Conservation (phyloP, 2,888 invertebrate species). For the Tenthredo livida region DNA sequence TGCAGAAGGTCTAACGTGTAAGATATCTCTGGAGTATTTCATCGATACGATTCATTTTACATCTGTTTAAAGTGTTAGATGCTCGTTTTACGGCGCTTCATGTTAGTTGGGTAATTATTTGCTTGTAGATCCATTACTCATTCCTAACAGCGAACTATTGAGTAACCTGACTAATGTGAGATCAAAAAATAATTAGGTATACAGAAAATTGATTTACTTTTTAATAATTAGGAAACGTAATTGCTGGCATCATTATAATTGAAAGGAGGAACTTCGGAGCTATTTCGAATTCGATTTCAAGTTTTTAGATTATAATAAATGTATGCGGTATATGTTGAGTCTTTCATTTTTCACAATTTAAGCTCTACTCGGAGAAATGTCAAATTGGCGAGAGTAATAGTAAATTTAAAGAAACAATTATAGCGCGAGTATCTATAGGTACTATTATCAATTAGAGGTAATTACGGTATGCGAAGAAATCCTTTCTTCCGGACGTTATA, state of each 20-base stretch:
- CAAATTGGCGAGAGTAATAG: background rate
- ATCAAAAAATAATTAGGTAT: constrained; percentile 27
- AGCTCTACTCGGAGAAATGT: background rate
- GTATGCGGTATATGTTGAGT: background rate
- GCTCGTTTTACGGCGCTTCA: background rate
- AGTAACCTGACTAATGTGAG: background rate
- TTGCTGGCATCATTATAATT: background rate
- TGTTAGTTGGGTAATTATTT: constrained; percentile 15
- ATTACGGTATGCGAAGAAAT: constrained; percentile 32
- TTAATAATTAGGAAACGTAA: constrained; percentile 22
- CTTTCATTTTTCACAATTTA: constrained; percentile 9
- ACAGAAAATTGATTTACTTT: constrained; percentile 28
- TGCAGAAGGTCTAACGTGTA: background rate
- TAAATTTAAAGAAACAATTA: background rate
- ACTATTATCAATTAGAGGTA: constrained; percentile 41
- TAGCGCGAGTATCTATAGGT: background rate
- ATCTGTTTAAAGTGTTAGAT: background rate
- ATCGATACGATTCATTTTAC: background rate
- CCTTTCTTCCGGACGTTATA: constrained; percentile 38
- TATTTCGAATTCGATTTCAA: constrained; percentile 6
- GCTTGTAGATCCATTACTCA: constrained; percentile 11
- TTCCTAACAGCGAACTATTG: constrained; percentile 16
- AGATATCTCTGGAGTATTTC: background rate
- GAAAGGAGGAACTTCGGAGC: background rate
- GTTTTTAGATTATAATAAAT: background rate